A percentile compares a stretch with the other conserved stretches of the same genome.
Evolutionary conservation across 2,888 invertebrate genomes (phyloP).

Genomic region (Xestia sexstrigata): DNA sequence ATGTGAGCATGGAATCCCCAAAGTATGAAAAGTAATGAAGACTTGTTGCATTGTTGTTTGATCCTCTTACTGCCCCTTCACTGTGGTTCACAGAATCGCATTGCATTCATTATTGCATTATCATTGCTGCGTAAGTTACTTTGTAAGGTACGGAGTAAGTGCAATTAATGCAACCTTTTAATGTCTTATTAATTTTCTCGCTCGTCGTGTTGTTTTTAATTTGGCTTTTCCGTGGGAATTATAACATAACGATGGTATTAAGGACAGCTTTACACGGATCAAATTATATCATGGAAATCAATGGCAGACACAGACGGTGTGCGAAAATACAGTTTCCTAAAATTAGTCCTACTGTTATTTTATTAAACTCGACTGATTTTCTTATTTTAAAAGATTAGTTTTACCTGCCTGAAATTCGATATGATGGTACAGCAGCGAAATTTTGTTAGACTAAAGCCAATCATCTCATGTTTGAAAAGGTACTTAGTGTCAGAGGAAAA

Average conservation of each 20-base stretch:
- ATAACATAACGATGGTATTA: not conserved
- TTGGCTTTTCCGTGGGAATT: not conserved
- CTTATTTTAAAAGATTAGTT: not conserved
- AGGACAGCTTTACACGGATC: not conserved
- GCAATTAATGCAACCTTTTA: not conserved
- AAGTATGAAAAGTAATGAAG: slow-evolving; percentile 13
- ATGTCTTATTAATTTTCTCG: not conserved
- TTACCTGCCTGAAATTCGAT: not conserved
- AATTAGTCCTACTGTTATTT: not conserved
- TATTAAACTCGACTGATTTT: not conserved
- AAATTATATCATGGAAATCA: not conserved
- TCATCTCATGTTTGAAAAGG: not conserved
- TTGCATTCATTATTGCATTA: no score
- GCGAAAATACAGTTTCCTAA: not conserved
- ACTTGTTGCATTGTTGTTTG: slow-evolving; percentile 7
- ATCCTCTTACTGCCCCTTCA: not conserved
- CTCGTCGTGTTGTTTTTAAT: not conserved
- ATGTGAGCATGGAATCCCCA: not conserved
- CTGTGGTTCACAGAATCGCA: not conserved
- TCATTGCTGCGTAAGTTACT: slow-evolving; percentile 7
- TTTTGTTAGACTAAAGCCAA: not conserved
- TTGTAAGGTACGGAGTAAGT: not conserved
- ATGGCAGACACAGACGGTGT: not conserved
- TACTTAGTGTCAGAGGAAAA: not conserved
- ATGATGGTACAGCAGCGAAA: not conserved